Conservation (phyloP, 2,888 invertebrate genomes). For the Buathra laborator region DNA sequence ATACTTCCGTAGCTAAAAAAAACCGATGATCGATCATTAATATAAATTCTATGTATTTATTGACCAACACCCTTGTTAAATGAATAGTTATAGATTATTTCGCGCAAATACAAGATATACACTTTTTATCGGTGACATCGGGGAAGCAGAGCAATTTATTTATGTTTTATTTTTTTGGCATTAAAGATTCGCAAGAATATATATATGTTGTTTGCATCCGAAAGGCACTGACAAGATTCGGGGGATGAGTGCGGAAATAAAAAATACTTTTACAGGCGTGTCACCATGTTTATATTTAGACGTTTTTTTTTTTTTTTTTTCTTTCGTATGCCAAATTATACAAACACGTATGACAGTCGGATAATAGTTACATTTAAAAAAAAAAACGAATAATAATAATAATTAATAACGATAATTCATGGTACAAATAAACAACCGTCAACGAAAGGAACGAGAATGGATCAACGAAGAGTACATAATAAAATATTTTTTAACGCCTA, state of each 20-base stretch:
- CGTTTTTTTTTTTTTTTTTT: slow-evolving; percentile 1
- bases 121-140: slow-evolving; percentile 1
- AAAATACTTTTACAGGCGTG: slow-evolving; percentile 14
- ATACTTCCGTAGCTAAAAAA: no score
- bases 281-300: slow-evolving; percentile 43
- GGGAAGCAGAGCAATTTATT: slow-evolving; percentile 7
- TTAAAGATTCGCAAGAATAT: not conserved
- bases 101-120: slow-evolving; percentile 45
- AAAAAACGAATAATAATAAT: slow-evolving; percentile 1
- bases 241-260: slow-evolving; percentile 7
- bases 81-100: slow-evolving; percentile 47
- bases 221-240: slow-evolving; percentile 32
- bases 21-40: slow-evolving; percentile 11
- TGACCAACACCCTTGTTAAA: slow-evolving; percentile 44
- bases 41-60: slow-evolving; percentile 56
- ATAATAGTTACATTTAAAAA: slow-evolving; percentile 12
- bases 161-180: not conserved
- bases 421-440: slow-evolving; percentile 15
- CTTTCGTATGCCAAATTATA: slow-evolving; percentile 12
- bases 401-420: slow-evolving; percentile 14
- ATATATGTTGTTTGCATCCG: slow-evolving; percentile 1
- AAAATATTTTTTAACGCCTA: slow-evolving; percentile 43
- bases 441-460: slow-evolving; percentile 2
- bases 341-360: slow-evolving; percentile 33
- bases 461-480: slow-evolving; percentile 47